phyloP scores from a whole-genome alignment of 1,140 invertebrate species.

The Drosophila varians region DNA sequence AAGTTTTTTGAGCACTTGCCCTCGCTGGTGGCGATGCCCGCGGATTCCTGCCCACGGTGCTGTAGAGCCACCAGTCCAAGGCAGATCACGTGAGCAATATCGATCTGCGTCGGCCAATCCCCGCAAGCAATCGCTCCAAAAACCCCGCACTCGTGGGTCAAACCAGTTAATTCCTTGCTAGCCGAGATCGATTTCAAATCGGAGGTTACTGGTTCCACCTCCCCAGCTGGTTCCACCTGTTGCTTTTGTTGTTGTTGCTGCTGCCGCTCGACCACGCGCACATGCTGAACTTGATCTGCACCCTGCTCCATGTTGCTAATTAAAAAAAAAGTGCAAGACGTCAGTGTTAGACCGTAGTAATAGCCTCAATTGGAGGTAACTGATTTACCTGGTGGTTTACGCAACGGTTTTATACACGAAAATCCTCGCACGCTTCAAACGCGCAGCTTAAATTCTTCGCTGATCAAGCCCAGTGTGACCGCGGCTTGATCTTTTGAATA shows the following conservation, averaged over 20 bases:
- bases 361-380: conserved; percentile 23
- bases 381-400: conserved; percentile 76
- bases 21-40: conserved; percentile 97
- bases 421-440: conserved; percentile 52
- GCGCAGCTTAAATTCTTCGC: conserved; percentile 38
- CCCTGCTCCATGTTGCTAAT: conserved; percentile 50
- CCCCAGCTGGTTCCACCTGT: conserved; percentile 57
- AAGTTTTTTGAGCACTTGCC: conserved; percentile 91
- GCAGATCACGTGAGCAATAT: conserved; percentile 91
- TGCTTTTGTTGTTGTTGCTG: conserved; percentile 41
- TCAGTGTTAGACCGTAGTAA: conserved; percentile 8
- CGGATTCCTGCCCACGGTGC: conserved; percentile 98
- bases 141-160: conserved; percentile 97
- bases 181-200: conserved; percentile 50
- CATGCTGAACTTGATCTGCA: conserved; percentile 30
- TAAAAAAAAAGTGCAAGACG: conserved; percentile 6
- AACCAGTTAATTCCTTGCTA: conserved; percentile 85
- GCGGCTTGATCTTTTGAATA: conserved; percentile 3
- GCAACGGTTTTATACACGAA: conserved; percentile 74
- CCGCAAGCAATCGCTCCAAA: conserved; percentile 96
- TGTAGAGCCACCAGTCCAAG: conserved; percentile 96
- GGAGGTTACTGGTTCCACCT: conserved; percentile 21
- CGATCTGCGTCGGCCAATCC: conserved; percentile 91
- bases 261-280: conserved; percentile 44
- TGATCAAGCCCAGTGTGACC: conserved; percentile 22